phyloP scores from a whole-genome alignment of 2,888 invertebrate genomes.

The Ceratothoa steindachneri region DNA sequence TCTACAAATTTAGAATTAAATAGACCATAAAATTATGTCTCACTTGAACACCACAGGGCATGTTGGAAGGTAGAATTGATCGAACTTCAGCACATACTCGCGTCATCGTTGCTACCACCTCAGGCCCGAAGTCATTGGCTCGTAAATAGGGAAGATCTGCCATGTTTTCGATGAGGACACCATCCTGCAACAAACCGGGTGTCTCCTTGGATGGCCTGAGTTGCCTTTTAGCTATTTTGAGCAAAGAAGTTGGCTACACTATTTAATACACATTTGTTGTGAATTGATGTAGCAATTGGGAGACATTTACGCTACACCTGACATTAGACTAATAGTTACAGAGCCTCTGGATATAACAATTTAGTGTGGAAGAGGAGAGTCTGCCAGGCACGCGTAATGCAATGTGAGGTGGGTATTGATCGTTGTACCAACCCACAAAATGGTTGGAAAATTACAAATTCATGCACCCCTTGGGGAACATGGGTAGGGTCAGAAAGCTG shows the following conservation, averaged over 20 bases:
- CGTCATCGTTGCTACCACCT: constrained; percentile 66
- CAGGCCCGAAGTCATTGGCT: constrained; percentile 60
- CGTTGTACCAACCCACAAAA: no score
- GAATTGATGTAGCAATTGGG: background rate
- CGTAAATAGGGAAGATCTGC: constrained; percentile 69
- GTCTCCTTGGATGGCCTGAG: background rate
- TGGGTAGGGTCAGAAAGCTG: no score
- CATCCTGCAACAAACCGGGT: constrained; percentile 60
- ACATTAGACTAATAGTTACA: no score
- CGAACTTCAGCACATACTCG: constrained; percentile 62
- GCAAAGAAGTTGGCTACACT: background rate
- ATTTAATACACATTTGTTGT: background rate
- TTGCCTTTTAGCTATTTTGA: background rate
- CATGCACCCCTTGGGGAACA: no score
- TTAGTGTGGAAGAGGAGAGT: no score
- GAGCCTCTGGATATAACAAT: no score
- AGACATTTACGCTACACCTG: no score
- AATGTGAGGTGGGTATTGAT: no score
- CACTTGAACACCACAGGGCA: background rate
- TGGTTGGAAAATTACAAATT: no score
- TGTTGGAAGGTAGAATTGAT: constrained; percentile 53
- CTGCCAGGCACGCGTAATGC: no score
- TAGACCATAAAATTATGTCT: no score
- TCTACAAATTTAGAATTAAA: no score
- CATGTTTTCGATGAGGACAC: constrained; percentile 72